Base-by-base conservation (phyloP, 2,797 vertebrate genomes). In the Alca torda region DNA sequence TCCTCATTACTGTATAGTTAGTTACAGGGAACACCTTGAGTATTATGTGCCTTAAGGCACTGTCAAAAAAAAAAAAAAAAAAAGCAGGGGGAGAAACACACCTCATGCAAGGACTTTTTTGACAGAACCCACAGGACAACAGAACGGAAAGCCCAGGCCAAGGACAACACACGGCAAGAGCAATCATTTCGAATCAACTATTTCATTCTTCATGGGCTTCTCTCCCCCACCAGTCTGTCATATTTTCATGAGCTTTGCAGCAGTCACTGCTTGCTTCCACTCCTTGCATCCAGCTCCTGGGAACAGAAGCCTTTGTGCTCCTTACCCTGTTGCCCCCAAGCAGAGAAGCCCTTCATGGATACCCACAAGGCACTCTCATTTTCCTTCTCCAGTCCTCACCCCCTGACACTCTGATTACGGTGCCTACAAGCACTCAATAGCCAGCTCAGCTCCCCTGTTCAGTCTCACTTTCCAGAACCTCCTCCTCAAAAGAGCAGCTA, bases 231-330 rank as follows among this genome's bases (percentile, higher is more conserved):
- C 46, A 50, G 11, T 46, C 57, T 65, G 37, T 46, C 1, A 0
- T 9, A 57, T 33, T 87, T 75, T 70, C 67, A 56, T 14, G 30
- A 76, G 25, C 31, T 73, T 69, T 70, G 69, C 37, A 70, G 48
- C 33, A 51, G 56, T 43, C 64, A 28, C 56, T 61, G 53, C 37
- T 79, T 37, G 35, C 56, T 70, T 59, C 25, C 18, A 45, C 39
- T 82, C 28, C 64, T 72, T 21, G 11, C 54, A 64, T 12, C 18
- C 74, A 91, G 88, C 65, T 68, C n/a, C 65, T 68, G 3, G 9
- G 10, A 96, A 93, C 65, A 95, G 89, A 94, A 83, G 77, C 35
- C 59, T 90, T 79, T 88, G 69, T 88, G 46, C 51, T 67, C 28
- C 50, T 88, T 17, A 70, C 31, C 43, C 37, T 41, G 45, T 51